Percentiles rank a stretch among this genome's conserved stretches.
phyloP scores from a whole-genome alignment of 1,140 invertebrate genomes.

The Bombus haemorrhoidalis region DNA sequence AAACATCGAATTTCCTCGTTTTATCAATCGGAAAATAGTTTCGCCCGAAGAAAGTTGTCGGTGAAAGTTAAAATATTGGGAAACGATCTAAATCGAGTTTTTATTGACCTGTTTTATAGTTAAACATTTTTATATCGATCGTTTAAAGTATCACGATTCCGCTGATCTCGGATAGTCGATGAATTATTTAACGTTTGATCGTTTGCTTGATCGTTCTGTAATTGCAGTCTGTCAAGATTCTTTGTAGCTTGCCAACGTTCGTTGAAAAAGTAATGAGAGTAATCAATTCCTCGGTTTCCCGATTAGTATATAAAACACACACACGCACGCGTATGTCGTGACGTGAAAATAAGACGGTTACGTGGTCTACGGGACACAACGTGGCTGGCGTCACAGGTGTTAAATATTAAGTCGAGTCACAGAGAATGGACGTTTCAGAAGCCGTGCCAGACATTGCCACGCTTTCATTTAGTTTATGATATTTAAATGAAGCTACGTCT shows the following conservation, averaged over 20 bases:
- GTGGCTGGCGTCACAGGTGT: slow-evolving; percentile 69
- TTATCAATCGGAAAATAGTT: slow-evolving; percentile 17
- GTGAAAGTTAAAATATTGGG: not conserved
- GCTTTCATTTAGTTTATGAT: slow-evolving; percentile 71
- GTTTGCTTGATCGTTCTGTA: not conserved
- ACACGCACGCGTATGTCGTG: not conserved
- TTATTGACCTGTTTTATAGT: not conserved
- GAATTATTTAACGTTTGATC: not conserved
- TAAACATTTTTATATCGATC: not conserved
- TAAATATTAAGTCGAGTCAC: slow-evolving; percentile 74
- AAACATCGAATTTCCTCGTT: slow-evolving; percentile 30
- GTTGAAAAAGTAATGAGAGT: not conserved
- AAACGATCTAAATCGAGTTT: not conserved
- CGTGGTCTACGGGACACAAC: slow-evolving; percentile 63
- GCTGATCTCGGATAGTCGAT: not conserved
- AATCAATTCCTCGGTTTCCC: not conserved
- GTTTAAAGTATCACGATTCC: not conserved
- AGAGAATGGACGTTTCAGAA: slow-evolving; percentile 71
- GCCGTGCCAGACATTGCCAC: slow-evolving; percentile 73
- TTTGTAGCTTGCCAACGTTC: not conserved
- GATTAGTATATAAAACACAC: not conserved
- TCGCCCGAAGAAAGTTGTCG: slow-evolving; percentile 1
- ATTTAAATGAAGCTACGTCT: slow-evolving; percentile 69
- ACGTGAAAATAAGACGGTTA: slow-evolving; percentile 23
- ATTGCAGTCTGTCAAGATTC: not conserved